Evolutionary conservation across 2,797 vertebrate genomes (phyloP).

Genomic region (Enteromius anoplus): DNA sequence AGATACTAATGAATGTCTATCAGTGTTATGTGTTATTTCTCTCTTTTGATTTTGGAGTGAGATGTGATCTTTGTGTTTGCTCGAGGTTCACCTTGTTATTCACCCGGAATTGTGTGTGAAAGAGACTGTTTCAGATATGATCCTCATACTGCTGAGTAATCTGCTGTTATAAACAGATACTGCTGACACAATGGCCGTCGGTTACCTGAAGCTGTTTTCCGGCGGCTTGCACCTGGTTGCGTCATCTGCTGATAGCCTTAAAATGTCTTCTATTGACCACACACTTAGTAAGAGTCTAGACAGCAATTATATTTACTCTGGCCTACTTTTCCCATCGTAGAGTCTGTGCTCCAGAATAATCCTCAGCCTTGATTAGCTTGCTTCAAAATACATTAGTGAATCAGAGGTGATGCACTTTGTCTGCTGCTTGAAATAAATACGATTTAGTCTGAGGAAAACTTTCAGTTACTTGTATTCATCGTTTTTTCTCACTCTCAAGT

Average conservation of each 20-base stretch:
- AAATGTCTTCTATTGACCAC: slow-evolving; percentile 54
- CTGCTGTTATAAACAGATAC: slow-evolving; percentile 52
- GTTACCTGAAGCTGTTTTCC: slow-evolving; percentile 46
- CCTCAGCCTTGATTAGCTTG: slow-evolving; percentile 11
- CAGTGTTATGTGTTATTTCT: too few species aligned
- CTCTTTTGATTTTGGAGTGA: background rate
- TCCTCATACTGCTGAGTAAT: slow-evolving; percentile 55
- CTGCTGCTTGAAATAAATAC: slow-evolving; percentile 1
- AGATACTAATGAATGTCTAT: background rate
- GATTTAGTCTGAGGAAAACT: background rate
- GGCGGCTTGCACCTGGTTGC: slow-evolving; percentile 55
- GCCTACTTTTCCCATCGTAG: slow-evolving; percentile 16
- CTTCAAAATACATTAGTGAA: slow-evolving; percentile 21
- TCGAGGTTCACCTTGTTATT: background rate
- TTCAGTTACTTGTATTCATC: background rate
- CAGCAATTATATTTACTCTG: slow-evolving; percentile 41
- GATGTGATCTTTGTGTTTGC: background rate
- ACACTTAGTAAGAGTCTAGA: slow-evolving; percentile 50
- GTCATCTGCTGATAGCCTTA: slow-evolving; percentile 56
- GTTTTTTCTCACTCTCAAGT: background rate
- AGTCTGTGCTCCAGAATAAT: slow-evolving; percentile 7
- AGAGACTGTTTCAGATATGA: background rate
- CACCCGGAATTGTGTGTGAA: slow-evolving; percentile 3
- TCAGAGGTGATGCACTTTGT: background rate
- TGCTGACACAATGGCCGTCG: slow-evolving; percentile 47